Evolutionary conservation across 2,888 invertebrate species (phyloP), one percentile per base, ranked within the genome.

Genomic region (Agrotis exclamationis): DNA sequence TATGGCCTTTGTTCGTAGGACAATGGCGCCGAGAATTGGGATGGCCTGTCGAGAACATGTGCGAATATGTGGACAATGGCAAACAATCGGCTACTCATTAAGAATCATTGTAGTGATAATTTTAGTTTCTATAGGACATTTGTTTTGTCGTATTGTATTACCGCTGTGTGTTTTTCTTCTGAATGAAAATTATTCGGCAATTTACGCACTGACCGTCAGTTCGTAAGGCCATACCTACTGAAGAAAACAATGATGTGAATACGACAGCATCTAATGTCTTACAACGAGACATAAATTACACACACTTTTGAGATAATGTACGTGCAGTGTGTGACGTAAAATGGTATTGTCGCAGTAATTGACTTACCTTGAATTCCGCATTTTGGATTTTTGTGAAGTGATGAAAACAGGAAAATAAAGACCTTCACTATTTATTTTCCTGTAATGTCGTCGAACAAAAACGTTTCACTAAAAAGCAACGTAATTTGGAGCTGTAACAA

Each of bases 11-110:
- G 94, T 94, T 92, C 84, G 84, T 76, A 83, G 89, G 86, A 94
- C 94, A 94, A 94, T 92, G 89, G 92, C 87, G 85, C 85, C 90
- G 91, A 86, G 91, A 93, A 94, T 92, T 92, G 90, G 93, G 92
- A 94, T 92, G 89, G 87, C 81, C 85, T 85, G 85, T 86, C 88
- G 86, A 88, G 88, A 89, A 88, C 86, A 89, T 89, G 86, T 89
- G 89, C 87, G 88, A 89, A 89, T 89, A 87, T 86, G 82, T 86
- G 87, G 88, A 92, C 90, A 91, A 92, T 91, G 86, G 86, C 84
- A 89, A 91, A 94, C 93, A 93, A 93, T 92, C 86, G 86, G 80
- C 84, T 81, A 85, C 88, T 89, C 88, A 89, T 90, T 89, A 86
- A 78, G 74, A 86, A 87, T 83, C 76, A 82, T 87, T 87, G 84